phyloP scores from a whole-genome alignment of 1,140 invertebrate genomes.

The Glossosoma conforme region DNA sequence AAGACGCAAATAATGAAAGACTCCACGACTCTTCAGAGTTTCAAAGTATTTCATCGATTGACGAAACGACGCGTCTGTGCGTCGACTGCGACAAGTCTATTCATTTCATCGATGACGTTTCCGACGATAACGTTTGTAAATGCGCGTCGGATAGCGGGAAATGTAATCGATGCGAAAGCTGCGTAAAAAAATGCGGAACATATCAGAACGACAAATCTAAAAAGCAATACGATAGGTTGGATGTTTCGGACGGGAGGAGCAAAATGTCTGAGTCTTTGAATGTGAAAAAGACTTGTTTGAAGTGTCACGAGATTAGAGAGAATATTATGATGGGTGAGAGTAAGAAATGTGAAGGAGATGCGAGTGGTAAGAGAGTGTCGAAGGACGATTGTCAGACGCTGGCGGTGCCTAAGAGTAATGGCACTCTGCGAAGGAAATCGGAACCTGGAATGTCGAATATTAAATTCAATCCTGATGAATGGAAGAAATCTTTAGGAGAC shows the following conservation, averaged over 20 bases:
- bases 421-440: slow-evolving; percentile 65
- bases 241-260: slow-evolving; percentile 6
- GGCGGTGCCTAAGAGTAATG: slow-evolving; percentile 48
- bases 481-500: slow-evolving; percentile 15
- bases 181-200: slow-evolving; percentile 1
- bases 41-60: slow-evolving; percentile 17
- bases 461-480: slow-evolving; percentile 24
- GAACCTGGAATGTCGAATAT: slow-evolving; percentile 56
- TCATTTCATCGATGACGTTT: slow-evolving; percentile 12
- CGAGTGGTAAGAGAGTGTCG: slow-evolving; percentile 30
- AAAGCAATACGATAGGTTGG: slow-evolving; percentile 20
- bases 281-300: slow-evolving; percentile 46
- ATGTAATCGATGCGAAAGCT: slow-evolving; percentile 3
- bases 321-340: slow-evolving; percentile 43
- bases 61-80: slow-evolving; percentile 6
- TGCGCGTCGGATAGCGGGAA: slow-evolving; percentile 5
- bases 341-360: slow-evolving; percentile 7
- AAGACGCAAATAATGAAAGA: neutral
- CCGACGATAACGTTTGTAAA: neutral
- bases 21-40: slow-evolving; percentile 6
- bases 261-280: slow-evolving; percentile 23
- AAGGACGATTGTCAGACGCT: slow-evolving; percentile 48
- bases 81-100: slow-evolving; percentile 11
- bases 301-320: slow-evolving; percentile 49
- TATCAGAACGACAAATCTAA: slow-evolving; percentile 11